Evolutionary conservation across 2,797 vertebrate species (phyloP).

Genomic region (Premnoplex brunnescens): DNA sequence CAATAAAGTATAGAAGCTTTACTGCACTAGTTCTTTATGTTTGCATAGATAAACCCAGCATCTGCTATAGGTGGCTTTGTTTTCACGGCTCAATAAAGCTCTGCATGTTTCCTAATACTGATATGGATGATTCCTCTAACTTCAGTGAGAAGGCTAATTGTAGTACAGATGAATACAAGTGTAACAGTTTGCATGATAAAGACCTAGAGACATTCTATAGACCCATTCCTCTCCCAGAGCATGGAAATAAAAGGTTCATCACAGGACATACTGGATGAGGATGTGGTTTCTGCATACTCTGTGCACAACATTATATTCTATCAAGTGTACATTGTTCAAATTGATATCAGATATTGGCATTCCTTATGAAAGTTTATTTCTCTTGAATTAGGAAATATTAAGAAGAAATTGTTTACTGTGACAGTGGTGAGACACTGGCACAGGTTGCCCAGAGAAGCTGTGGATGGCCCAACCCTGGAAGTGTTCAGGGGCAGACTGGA

Average conservation of each 20-base stretch:
- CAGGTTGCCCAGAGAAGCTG: background rate
- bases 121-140: background rate
- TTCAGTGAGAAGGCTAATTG: background rate
- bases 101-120: background rate
- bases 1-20: background rate
- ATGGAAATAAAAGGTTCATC: background rate
- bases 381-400: background rate
- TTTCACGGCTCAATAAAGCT: background rate
- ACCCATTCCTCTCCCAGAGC: background rate
- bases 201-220: background rate
- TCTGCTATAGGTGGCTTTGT: background rate
- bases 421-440: background rate
- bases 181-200: background rate
- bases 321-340: background rate
- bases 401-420: background rate
- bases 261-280: background rate
- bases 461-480: background rate
- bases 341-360: background rate
- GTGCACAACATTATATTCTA: background rate
- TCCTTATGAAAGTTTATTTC: background rate
- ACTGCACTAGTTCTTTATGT: background rate
- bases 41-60: background rate
- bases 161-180: background rate
- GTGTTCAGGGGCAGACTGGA: too few species aligned
- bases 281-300: background rate